Percentiles rank a stretch among this genome's conserved stretches.
These are phyloP conservation scores for Danio tinwini DNA, from an alignment of 2,797 vertebrate species.

Conservation along the genomic window DNA sequence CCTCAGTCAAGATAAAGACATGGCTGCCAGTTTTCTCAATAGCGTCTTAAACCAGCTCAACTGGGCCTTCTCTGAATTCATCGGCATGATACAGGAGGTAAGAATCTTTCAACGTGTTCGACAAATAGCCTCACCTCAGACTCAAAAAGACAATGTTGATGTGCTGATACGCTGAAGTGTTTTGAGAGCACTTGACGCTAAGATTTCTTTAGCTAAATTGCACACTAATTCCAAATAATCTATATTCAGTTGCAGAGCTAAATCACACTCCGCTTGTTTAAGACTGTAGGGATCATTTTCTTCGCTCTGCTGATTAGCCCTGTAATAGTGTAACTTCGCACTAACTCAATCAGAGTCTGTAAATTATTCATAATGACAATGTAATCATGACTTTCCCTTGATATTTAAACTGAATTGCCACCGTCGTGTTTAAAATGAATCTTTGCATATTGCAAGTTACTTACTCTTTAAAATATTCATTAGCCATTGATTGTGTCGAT, in stretches of 20 bases:
- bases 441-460: background rate
- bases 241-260: background rate
- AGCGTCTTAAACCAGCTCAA: constrained; percentile 98
- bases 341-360: constrained; percentile 5
- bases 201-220: background rate
- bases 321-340: background rate
- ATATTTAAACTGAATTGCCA: constrained; percentile 3
- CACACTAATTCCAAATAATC: background rate
- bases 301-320: background rate
- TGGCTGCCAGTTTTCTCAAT: constrained; percentile 98
- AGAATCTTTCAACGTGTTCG: constrained; percentile 48
- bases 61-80: constrained; percentile 99
- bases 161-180: background rate
- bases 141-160: background rate
- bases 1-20: constrained; percentile 86
- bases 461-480: constrained; percentile 30
- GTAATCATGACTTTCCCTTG: constrained; percentile 32
- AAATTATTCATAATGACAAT: constrained; percentile 32
- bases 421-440: background rate
- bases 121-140: background rate
- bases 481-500: background rate
- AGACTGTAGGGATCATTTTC: background rate
- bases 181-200: background rate
- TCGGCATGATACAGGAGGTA: constrained; percentile 99
- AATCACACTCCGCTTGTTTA: background rate